These are phyloP conservation scores for Glyphotaelius pellucidus DNA, from an alignment of 2,888 invertebrate genomes.

Conservation along the genomic window DNA sequence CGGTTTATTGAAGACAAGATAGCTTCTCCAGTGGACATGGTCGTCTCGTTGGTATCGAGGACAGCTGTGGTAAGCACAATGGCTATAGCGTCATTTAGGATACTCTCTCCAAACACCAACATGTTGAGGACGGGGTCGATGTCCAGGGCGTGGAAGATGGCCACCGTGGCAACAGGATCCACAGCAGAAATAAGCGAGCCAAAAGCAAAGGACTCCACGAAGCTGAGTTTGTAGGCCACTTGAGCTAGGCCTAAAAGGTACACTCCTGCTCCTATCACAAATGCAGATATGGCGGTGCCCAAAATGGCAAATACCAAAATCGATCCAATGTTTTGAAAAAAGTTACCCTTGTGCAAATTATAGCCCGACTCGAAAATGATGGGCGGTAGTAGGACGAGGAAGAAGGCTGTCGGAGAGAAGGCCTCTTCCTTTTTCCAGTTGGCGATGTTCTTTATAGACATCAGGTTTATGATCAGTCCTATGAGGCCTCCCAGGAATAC, in stretches of 20 bases:
- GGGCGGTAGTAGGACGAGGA: slow-evolving; percentile 96
- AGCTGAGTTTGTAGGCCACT: slow-evolving; percentile 93
- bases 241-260: slow-evolving; percentile 95
- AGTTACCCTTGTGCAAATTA: slow-evolving; percentile 98
- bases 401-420: slow-evolving; percentile 98
- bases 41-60: slow-evolving; percentile 80
- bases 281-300: slow-evolving; percentile 97
- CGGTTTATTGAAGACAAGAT: slow-evolving; percentile 91
- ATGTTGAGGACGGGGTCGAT: slow-evolving; percentile 99
- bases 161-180: slow-evolving; percentile 99
- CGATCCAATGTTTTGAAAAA: slow-evolving; percentile 98
- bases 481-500: slow-evolving; percentile 96
- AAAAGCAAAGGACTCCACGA: slow-evolving; percentile 99
- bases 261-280: slow-evolving; percentile 97
- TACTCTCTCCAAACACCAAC: slow-evolving; percentile 97
- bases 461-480: slow-evolving; percentile 92
- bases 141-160: slow-evolving; percentile 98
- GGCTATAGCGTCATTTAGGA: slow-evolving; percentile 98
- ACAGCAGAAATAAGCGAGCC: slow-evolving; percentile 99
- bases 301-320: slow-evolving; percentile 98
- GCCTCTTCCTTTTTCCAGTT: slow-evolving; percentile 99
- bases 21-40: slow-evolving; percentile 87
- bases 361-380: slow-evolving; percentile 99
- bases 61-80: slow-evolving; percentile 97
- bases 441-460: slow-evolving; percentile 92